Conservation (phyloP, 2,113 vertebrate genomes). For the Rhinoptilus africanus region DNA sequence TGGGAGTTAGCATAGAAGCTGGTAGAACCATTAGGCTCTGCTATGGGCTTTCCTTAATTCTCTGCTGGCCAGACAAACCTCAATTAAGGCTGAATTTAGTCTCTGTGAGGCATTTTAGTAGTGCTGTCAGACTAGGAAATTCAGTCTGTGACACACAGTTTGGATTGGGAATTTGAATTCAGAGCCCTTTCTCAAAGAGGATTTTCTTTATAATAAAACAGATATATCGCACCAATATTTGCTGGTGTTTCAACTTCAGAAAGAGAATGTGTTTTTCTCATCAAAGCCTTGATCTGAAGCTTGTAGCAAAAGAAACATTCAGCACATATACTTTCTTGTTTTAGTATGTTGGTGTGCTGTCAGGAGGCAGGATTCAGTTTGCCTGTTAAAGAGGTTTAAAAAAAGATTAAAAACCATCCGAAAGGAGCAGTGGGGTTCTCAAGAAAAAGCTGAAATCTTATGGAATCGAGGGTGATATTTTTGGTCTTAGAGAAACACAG, state of each 20-base stretch:
- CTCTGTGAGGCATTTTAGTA: not conserved
- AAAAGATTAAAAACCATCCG: not conserved
- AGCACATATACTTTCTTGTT: not conserved
- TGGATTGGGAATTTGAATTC: not conserved
- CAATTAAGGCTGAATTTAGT: not conserved
- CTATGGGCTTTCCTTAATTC: not conserved
- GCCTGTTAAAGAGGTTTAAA: not conserved
- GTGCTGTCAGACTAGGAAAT: not conserved
- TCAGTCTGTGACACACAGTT: not conserved
- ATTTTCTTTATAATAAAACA: not conserved
- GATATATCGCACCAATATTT: not conserved
- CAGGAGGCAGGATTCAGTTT: not conserved
- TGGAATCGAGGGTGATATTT: not conserved
- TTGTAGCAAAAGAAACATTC: not conserved
- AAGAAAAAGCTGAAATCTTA: not conserved
- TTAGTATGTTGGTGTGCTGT: not conserved
- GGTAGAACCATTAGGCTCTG: not conserved
- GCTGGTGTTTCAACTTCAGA: not conserved
- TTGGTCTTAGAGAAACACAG: not conserved
- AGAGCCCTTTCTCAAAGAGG: not conserved
- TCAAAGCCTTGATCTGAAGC: slow-evolving; percentile 14
- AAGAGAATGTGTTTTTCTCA: not conserved
- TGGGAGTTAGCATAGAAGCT: not conserved
- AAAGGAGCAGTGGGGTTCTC: not conserved
- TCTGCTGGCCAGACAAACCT: not conserved